Base-by-base conservation (phyloP, 1,140 invertebrate species). In the Radopholus similis region DNA sequence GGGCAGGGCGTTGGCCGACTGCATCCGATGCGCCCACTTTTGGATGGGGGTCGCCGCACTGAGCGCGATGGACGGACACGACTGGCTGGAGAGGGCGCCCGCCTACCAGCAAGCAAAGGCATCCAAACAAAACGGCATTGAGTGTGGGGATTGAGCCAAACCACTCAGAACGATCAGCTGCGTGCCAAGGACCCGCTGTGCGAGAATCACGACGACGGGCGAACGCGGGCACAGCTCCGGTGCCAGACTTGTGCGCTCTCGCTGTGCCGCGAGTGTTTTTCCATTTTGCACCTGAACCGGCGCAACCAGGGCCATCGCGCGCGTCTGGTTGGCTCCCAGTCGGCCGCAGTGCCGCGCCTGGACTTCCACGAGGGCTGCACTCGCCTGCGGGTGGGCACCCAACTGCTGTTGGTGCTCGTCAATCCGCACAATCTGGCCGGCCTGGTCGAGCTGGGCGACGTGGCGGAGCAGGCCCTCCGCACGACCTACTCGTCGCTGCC, bases 141-240 rank as follows among this genome's bases (percentile, higher is more conserved):
- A n/a, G n/a, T n/a, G n/a, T n/a, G n/a, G n/a, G n/a, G n/a, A n/a
- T n/a, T 35, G 88, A n/a, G n/a, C n/a, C n/a, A n/a, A n/a, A n/a
- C n/a, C n/a, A n/a, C 89, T 30, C 85, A 89, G 77, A 88, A 88
- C 83, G 84, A 84, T 83, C 70, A 40, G 30, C 37, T 28, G 3
- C 28, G 77, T 32, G 72, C 75, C 23, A 77, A 73, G 4, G 77
- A 76, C 9, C 63, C 90, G 5, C 89, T 89, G 34, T 98, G 95
- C 85, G 89, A 87, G 55, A 98, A 98, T 83, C 95, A 98, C 82
- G 95, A 98, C 82, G 95, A 98, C 82, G 91, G 91, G 1, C 89
- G 92, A 78, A 98, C 94, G 0, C 86, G 89, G 1, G 94, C 94
- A 1, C 91, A 95, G 44, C 92, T 97, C 51, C 89, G 86, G 64